Percentiles rank a stretch among this genome's conserved stretches.
Evolutionary conservation across 1,140 invertebrate species (phyloP).

Genomic region (Drosophila lowei): DNA sequence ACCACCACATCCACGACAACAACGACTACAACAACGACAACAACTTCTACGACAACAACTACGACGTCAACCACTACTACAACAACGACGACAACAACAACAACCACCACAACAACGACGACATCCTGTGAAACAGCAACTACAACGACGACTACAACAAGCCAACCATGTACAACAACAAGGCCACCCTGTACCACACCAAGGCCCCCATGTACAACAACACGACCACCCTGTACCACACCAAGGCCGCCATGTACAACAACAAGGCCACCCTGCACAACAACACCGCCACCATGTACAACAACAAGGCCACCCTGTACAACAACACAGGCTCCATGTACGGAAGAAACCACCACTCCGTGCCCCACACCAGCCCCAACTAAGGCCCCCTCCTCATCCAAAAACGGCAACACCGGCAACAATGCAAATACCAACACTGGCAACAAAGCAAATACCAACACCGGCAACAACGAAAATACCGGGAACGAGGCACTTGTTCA

Average conservation of each 20-base stretch:
- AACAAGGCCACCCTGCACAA: not conserved
- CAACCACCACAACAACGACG: no score
- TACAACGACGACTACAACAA: not conserved
- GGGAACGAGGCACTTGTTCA: not conserved
- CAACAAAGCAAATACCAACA: not conserved
- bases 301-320: constrained; percentile 3
- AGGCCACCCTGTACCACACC: not conserved
- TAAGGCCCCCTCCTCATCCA: not conserved
- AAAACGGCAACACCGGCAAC: not conserved
- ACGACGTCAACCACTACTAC: no score
- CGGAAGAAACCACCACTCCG: not conserved
- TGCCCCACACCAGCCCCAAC: not conserved
- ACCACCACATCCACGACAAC: no score
- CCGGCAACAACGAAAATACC: not conserved
- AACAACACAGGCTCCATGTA: constrained; percentile 1
- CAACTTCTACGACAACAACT: no score
- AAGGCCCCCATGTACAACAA: no score
- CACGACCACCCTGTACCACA: constrained; percentile 1
- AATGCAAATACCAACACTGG: not conserved
- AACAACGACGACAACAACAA: no score
- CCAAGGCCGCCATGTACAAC: not conserved
- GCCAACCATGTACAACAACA: constrained; percentile 1
- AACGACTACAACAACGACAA: no score
- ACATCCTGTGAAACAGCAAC: not conserved
- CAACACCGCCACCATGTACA: constrained; percentile 9